Conservation (phyloP, 2,113 vertebrate species). For the Phyllopteryx taeniolatus region DNA sequence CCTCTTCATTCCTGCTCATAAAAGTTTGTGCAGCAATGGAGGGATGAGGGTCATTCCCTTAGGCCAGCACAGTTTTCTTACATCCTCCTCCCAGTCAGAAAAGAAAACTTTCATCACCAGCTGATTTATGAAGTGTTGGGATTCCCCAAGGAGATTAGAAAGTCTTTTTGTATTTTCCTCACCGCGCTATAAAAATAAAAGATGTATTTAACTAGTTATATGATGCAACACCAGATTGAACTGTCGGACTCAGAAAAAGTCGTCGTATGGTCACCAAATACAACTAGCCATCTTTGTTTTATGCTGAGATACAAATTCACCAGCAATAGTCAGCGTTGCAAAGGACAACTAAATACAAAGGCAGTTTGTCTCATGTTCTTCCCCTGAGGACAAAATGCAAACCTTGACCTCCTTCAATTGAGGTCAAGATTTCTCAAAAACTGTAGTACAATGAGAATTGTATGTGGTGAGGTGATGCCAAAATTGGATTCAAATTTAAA, state of each 20-base stretch:
- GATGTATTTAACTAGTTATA: conserved; percentile 60
- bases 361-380: background rate
- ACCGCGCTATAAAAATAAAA: conserved; percentile 58
- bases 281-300: conserved; percentile 23
- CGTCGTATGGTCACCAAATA: conserved; percentile 39
- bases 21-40: conserved; percentile 65
- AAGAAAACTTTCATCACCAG: conserved; percentile 75
- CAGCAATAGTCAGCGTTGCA: conserved; percentile 9
- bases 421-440: background rate
- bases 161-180: conserved; percentile 68
- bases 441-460: background rate
- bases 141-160: conserved; percentile 66
- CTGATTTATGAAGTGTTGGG: conserved; percentile 72
- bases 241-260: conserved; percentile 5
- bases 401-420: background rate
- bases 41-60: conserved; percentile 40
- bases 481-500: too few relatives aligned
- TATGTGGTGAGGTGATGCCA: too few relatives aligned
- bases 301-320: conserved; percentile 15
- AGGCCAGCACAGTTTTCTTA: conserved; percentile 64
- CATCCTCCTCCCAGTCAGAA: conserved; percentile 64
- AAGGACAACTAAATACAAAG: background rate
- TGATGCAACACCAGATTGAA: conserved; percentile 30
- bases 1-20: conserved; percentile 63
- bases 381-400: background rate